These are phyloP conservation scores for Heliconius ismenius DNA, from an alignment of 2,888 invertebrate species.

Conservation along the genomic window DNA sequence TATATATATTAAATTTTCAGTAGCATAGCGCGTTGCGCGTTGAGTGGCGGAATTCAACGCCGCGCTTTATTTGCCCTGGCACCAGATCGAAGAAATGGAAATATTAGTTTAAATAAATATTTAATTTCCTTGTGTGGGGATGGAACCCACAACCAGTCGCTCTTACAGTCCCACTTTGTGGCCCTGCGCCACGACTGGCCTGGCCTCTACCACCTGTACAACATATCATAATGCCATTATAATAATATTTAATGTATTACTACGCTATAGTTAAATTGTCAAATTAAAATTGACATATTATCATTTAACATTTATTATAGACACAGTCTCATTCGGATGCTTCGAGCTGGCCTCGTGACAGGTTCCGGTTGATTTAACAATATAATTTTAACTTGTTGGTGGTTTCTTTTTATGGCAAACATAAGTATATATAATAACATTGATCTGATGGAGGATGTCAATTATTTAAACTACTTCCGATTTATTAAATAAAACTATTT, in stretches of 20 bases:
- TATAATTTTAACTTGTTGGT: constrained; percentile 15
- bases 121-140: background rate
- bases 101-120: too few relatives aligned
- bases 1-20: too few relatives aligned
- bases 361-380: constrained; percentile 23
- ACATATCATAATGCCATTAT: too few relatives aligned
- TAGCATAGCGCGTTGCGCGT: too few relatives aligned
- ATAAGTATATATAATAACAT: constrained; percentile 14
- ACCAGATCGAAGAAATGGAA: too few relatives aligned
- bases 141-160: background rate
- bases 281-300: constrained; percentile 7
- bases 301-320: background rate
- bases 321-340: background rate
- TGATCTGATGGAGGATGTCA: constrained; percentile 6
- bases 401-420: constrained; percentile 11
- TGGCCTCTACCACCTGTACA: too few relatives aligned
- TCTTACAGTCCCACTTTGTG: background rate
- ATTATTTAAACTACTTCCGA: constrained; percentile 21
- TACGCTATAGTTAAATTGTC: background rate
- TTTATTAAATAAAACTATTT: background rate
- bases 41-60: too few relatives aligned
- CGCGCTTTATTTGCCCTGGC: too few relatives aligned
- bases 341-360: background rate
- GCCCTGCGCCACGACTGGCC: too few relatives aligned
- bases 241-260: too few relatives aligned